Percentiles rank a stretch among this genome's conserved stretches.
phyloP scores from a whole-genome alignment of 1,140 invertebrate genomes.

The Drosophila persimilis region DNA sequence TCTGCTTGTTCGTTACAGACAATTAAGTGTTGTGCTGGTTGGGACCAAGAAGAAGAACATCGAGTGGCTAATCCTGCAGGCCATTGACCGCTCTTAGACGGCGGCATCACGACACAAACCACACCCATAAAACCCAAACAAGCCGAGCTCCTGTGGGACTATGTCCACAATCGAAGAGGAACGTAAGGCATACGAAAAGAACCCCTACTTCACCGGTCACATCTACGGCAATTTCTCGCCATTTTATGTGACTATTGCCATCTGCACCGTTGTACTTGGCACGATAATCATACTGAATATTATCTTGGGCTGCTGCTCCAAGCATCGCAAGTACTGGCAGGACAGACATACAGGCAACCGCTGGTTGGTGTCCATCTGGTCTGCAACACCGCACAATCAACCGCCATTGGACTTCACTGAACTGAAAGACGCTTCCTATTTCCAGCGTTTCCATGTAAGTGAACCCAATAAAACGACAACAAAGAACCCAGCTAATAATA shows the following conservation, averaged over 20 bases:
- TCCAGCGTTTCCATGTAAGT: conserved; percentile 74
- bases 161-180: conserved; percentile 87
- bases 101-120: conserved; percentile 31
- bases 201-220: conserved; percentile 86
- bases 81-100: conserved; percentile 15
- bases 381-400: conserved; percentile 91
- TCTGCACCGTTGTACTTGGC: conserved; percentile 88
- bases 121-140: conserved; percentile 32
- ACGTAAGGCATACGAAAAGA: conserved; percentile 86
- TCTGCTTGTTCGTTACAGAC: conserved; percentile 39
- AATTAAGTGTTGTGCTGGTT: conserved; percentile 23
- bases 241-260: conserved; percentile 90
- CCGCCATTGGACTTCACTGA: conserved; percentile 92
- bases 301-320: conserved; percentile 90
- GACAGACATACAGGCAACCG: conserved; percentile 92
- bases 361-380: conserved; percentile 92
- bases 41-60: conserved; percentile 17
- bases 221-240: conserved; percentile 88
- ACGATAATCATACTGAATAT: conserved; percentile 90
- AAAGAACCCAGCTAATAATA: background rate
- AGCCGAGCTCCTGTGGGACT: conserved; percentile 43
- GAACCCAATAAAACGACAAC: background rate
- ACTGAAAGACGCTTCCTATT: conserved; percentile 85
- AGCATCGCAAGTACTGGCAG: conserved; percentile 91
- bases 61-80: conserved; percentile 29